Evolutionary conservation across 2,888 invertebrate species (phyloP), one percentile per base, ranked within the genome.

Genomic region (Coleophora deauratella): DNA sequence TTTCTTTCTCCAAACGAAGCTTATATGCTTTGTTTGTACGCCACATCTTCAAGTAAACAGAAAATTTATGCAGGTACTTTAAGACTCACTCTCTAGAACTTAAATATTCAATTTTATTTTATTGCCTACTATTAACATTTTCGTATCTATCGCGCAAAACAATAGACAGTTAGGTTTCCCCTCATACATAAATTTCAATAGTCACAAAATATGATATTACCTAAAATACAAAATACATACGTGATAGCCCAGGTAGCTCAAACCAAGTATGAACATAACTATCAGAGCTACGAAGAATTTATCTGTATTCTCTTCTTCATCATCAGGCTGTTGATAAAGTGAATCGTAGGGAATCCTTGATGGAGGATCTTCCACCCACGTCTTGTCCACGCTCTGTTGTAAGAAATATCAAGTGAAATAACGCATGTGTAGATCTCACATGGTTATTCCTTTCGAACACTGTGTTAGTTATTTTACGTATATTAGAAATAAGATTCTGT

Each of bases 311-410:
- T 94, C 93, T 70, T 95, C 94, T 65, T 93, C 91, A 31, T 91
- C 88, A 11, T 93, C 91, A 10, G 90, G 89, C 51, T 91, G 90
- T 30, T 91, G 90, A 66, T 93, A 91, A 30, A 90, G 81, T 1
- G 93, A 92, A 55, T 91, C 91, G 67, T 94, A 95, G 0, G 91
- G 88, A 9, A 91, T 88, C 39, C 92, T 87, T 31, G 91, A 91
- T 0, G 95, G 95, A 2, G 94, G 93, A 62, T 95, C 94, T 70
- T 93, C 93, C 2, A 93, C 93, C 95, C 95, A 95, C 0, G 91
- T 91, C 58, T 91, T 91, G 54, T 93, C 93, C 7, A 90, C 90
- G 43, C 91, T 92, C 93, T 93, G 61, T 60, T 21, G 3, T 4
- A 21, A 21, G 6, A 21, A 21, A 21, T 3, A 21, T 3, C 21